Base-by-base conservation (phyloP, 2,888 invertebrate genomes). In the Drosophila colorata region DNA sequence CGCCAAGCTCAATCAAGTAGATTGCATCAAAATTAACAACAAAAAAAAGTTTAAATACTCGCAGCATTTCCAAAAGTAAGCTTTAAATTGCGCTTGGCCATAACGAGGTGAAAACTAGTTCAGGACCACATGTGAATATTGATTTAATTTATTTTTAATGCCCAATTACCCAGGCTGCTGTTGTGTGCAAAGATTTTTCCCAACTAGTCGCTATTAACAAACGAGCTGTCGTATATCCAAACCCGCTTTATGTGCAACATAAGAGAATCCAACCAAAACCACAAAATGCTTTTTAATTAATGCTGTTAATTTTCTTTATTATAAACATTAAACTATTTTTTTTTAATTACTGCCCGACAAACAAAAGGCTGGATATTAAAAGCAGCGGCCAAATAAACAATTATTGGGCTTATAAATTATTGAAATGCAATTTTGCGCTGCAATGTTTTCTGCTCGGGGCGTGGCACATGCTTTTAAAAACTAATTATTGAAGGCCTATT, bases 101-200 rank as follows among this genome's bases (percentile, higher is more conserved):
- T 38, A 57, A 3, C 31, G 8, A 28, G 20, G 25, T 59, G 56
- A 64, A 49, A 66, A 53, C 20, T 23, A 23, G 9, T 51, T 60
- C 40, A 2, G 16, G 4, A 52, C 37, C 38, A 44, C 40, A 8
- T 31, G 35, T 67, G 25, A 14, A 14, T 18, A 57, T 47, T 66
- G 38, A 41, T 59, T 79, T 71, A 35, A 59, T 66, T 77, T 69
- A 48, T 51, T 74, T 57, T 69, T 44, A 67, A 70, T 55, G 48
- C 63, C 65, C 71, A 67, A 69, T 60, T 69, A 72, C 67, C 73
- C 79, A 79, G 80, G 80, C 75, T 81, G 88, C 87, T 88, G 88
- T 85, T 89, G 88, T 88, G 88, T 89, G 89, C 89, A 89, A 89
- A 65, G 88, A 88, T 89, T 89, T 83, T 78, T 70, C 77, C 77